These are phyloP conservation scores for Clivina fossor DNA, from an alignment of 2,888 invertebrate genomes.

Conservation along the genomic window DNA sequence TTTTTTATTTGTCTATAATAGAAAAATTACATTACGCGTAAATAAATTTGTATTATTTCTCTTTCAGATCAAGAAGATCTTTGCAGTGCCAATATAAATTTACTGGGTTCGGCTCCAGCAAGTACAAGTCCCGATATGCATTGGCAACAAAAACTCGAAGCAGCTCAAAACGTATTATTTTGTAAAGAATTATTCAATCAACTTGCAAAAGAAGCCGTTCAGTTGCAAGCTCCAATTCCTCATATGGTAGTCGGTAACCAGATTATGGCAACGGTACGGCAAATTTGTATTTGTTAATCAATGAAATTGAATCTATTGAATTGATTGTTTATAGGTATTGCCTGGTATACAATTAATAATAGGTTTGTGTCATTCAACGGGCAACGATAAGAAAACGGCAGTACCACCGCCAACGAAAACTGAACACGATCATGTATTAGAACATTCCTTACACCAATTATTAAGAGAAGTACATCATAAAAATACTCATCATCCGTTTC, in stretches of 20 bases:
- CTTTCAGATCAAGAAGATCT: conserved; percentile 83
- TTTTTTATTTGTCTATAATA: too few relatives aligned
- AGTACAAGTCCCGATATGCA: conserved; percentile 75
- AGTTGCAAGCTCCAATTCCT: conserved; percentile 88
- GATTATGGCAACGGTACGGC: conserved; percentile 85
- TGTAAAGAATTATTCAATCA: conserved; percentile 96
- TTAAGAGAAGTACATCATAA: conserved; percentile 89
- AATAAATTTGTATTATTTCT: neutral
- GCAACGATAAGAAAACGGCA: conserved; percentile 59
- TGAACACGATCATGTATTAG: conserved; percentile 95
- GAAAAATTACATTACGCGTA: neutral
- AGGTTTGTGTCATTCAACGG: conserved; percentile 84
- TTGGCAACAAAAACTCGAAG: conserved; percentile 96
- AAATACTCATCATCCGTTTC: conserved; percentile 91
- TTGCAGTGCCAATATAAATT: conserved; percentile 79
- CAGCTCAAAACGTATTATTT: conserved; percentile 94
- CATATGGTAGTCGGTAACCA: conserved; percentile 97
- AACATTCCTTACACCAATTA: conserved; percentile 93
- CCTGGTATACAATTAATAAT: conserved; percentile 93
- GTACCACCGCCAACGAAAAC: conserved; percentile 57
- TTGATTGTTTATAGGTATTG: conserved; percentile 63
- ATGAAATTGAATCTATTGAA: conserved; percentile 4
- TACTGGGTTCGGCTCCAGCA: conserved; percentile 74
- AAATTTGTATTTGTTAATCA: neutral
- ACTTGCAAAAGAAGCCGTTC: conserved; percentile 92